A percentile compares a stretch with the other conserved stretches of the same genome.
phyloP scores from a whole-genome alignment of 2,888 invertebrate genomes.

The Liopterus haemorrhoidalis region DNA sequence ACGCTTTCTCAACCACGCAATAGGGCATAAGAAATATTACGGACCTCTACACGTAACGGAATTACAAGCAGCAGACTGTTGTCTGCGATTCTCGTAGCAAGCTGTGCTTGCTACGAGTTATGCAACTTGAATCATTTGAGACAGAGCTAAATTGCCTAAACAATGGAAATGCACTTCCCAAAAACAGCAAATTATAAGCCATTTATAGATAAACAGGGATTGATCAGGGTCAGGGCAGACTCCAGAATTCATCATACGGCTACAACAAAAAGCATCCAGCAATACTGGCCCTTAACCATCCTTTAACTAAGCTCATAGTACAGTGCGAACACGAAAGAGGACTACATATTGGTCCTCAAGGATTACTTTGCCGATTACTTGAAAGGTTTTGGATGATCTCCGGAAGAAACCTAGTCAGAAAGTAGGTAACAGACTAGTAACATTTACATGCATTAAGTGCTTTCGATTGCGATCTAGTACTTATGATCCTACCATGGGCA shows the following conservation, averaged over 20 bases:
- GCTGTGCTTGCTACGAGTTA: too few relatives aligned
- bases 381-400: conserved; percentile 2
- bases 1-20: conserved; percentile 10
- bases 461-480: neutral
- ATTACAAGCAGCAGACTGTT: too few relatives aligned
- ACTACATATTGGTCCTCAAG: conserved; percentile 3
- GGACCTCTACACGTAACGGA: too few relatives aligned
- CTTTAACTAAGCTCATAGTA: conserved; percentile 3
- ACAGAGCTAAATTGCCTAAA: too few relatives aligned
- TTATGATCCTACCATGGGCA: conserved; percentile 3
- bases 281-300: conserved; percentile 1
- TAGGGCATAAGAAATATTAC: too few relatives aligned
- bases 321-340: neutral
- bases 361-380: neutral
- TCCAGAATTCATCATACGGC: neutral
- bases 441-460: neutral
- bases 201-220: neutral
- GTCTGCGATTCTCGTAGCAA: too few relatives aligned
- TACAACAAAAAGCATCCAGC: neutral
- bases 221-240: conserved; percentile 1
- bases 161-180: too few relatives aligned
- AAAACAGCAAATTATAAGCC: too few relatives aligned
- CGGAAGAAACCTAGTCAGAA: neutral
- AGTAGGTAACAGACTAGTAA: too few relatives aligned
- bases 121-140: too few relatives aligned